These are phyloP conservation scores for Caenorhabditis angaria DNA, from an alignment of 2,888 invertebrate genomes.

Conservation along the genomic window DNA sequence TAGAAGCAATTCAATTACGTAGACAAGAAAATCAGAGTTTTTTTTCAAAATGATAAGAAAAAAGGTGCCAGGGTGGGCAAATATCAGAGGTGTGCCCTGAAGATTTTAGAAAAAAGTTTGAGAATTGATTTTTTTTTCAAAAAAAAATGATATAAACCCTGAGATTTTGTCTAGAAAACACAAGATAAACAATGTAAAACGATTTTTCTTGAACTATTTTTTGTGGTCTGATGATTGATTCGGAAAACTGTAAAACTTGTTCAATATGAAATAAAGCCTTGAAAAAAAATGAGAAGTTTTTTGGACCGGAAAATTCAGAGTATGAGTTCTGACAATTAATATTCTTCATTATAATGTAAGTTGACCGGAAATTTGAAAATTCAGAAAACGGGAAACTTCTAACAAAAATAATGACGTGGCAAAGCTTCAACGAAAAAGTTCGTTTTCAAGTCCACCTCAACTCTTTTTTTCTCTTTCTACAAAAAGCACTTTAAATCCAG, in stretches of 20 bases:
- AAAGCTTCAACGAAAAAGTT: too few relatives aligned
- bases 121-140: not conserved
- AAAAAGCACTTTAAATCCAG: too few relatives aligned
- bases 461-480: too few relatives aligned
- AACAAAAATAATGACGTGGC: too few relatives aligned
- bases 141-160: not conserved
- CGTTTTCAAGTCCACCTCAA: too few relatives aligned
- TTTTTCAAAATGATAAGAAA: not conserved
- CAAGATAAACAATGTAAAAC: not conserved
- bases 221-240: not conserved
- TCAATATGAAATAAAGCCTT: not conserved
- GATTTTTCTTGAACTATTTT: not conserved
- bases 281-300: not conserved
- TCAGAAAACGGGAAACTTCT: too few relatives aligned
- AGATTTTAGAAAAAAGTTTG: not conserved
- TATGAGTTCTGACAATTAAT: constrained; percentile 1
- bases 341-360: not conserved
- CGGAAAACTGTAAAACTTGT: not conserved
- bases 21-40: not conserved
- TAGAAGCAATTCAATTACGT: not conserved
- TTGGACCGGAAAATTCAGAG: not conserved
- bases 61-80: too few relatives aligned
- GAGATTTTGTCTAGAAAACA: not conserved
- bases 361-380: too few relatives aligned
- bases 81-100: too few relatives aligned